Evolutionary conservation across 2,888 invertebrate species (phyloP), one percentile per base, ranked within the genome.

Genomic region (Drosophila subquinaria): DNA sequence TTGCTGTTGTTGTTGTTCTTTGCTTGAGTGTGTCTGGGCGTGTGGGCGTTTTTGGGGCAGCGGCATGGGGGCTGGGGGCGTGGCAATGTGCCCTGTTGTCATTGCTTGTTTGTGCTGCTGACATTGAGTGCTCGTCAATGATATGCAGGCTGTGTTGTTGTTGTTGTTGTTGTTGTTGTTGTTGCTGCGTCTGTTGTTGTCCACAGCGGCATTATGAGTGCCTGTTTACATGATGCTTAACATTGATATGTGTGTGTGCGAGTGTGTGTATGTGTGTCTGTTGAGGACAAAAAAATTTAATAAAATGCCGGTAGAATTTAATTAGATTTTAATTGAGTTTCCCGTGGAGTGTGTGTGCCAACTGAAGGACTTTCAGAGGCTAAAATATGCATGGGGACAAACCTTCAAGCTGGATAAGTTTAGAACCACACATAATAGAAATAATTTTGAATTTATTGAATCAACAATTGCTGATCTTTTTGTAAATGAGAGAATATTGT

Each of bases 91-190:
- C 82, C 81, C 75, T 73, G 86, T 82, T 88, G 89, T 84, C 89
- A 80, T 73, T 85, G 88, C 84, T 79, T 88, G 89, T 82, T 84
- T 79, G 30, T 85, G 84, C 83, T 74, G 70, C 71, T 86, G 86
- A 86, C 90, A 86, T 86, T 79, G 89, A 87, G 89, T 87, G 89
- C 84, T 77, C 87, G 86, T 87, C 87, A 79, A 87, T 87, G 89
- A 88, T 86, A 86, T 88, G 84, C 88, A 75, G 81, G 67, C 78
- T 66, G 69, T 69, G 67, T 64, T 63, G 67, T 47, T 69, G 53
- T 17, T 55, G 62, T 10, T 59, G 35, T 20, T 60, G 66, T n/a
- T 55, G 56, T 10, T 59, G 35, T 27, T 60, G 66, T 42, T 69
- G 55, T 17, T 59, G 57, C 8, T 53, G 63, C 13, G 63, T 66